phyloP scores from a whole-genome alignment of 2,797 vertebrate genomes.

The Enteromius fasciolatus region DNA sequence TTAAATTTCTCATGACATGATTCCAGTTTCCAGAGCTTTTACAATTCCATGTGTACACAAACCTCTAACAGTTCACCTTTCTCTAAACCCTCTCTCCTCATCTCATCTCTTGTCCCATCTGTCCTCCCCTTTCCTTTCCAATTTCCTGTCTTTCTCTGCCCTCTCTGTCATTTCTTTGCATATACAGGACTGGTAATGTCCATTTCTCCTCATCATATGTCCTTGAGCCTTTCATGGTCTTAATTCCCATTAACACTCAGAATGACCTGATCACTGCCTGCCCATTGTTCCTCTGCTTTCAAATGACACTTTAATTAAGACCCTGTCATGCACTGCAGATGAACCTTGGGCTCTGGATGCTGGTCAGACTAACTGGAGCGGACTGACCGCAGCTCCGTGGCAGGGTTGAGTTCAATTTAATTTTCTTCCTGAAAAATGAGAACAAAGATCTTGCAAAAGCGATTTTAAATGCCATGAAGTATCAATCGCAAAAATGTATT shows the following conservation, averaged over 20 bases:
- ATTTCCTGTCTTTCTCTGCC: constrained; percentile 6
- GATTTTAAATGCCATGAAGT: background rate
- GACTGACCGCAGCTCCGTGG: background rate
- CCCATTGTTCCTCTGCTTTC: constrained; percentile 28
- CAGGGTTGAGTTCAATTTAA: constrained; percentile 5
- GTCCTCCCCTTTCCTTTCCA: constrained; percentile 11
- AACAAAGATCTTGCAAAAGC: background rate
- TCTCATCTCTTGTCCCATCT: constrained; percentile 4
- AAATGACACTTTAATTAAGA: constrained; percentile 49
- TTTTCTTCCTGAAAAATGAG: background rate
- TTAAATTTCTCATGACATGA: constrained; percentile 2
- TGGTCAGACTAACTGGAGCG: constrained; percentile 20
- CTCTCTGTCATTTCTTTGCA: constrained; percentile 32
- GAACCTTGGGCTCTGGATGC: constrained; percentile 20
- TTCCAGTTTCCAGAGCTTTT: background rate
- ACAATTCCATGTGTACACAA: background rate
- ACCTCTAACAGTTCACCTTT: background rate
- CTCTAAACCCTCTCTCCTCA: background rate
- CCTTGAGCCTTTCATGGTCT: constrained; percentile 31
- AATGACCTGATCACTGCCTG: constrained; percentile 39
- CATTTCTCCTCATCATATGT: constrained; percentile 37
- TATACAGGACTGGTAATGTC: constrained; percentile 43
- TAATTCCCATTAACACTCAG: constrained; percentile 39
- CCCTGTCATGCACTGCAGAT: constrained; percentile 39
- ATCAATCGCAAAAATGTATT: background rate